Percentiles rank a stretch among this genome's conserved stretches.
Evolutionary conservation across 1,140 invertebrate genomes (phyloP).

Genomic region (Probaryconus sp.): DNA sequence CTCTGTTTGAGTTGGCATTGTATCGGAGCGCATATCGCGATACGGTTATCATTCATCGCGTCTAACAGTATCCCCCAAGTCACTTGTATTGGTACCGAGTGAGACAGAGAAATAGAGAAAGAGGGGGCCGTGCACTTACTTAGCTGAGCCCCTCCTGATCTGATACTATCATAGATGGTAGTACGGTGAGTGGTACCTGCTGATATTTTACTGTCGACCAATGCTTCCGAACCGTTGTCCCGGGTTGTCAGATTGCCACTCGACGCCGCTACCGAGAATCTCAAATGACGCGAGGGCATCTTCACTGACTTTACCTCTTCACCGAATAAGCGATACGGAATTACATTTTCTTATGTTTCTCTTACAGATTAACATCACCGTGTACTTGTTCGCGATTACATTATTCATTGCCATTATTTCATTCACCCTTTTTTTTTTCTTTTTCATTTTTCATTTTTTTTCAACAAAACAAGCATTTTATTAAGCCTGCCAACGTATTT

Average conservation of each 20-base stretch:
- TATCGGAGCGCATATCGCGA: slow-evolving; percentile 71
- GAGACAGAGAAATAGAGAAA: too few species aligned
- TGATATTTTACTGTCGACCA: slow-evolving; percentile 78
- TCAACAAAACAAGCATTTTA: slow-evolving; percentile 13
- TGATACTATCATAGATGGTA: slow-evolving; percentile 70
- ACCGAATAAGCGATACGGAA: slow-evolving; percentile 7
- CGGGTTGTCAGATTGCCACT: slow-evolving; percentile 73
- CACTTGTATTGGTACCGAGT: slow-evolving; percentile 52
- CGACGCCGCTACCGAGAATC: slow-evolving; percentile 72
- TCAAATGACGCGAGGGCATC: slow-evolving; percentile 60
- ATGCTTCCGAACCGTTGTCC: slow-evolving; percentile 76
- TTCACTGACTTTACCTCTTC: slow-evolving; percentile 33
- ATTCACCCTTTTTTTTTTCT: too few species aligned
- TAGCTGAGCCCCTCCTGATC: slow-evolving; percentile 68
- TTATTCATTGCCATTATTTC: slow-evolving; percentile 18
- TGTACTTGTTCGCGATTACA: slow-evolving; percentile 7
- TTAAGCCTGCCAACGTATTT: not conserved
- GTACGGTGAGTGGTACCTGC: slow-evolving; percentile 73
- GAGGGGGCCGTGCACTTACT: slow-evolving; percentile 66
- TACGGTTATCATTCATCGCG: slow-evolving; percentile 75
- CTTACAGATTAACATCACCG: slow-evolving; percentile 23
- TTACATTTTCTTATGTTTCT: slow-evolving; percentile 33
- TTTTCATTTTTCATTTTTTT: not conserved
- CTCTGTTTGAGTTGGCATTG: slow-evolving; percentile 66
- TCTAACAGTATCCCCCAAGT: slow-evolving; percentile 71